phyloP scores from a whole-genome alignment of 2,113 vertebrate genomes.

The Tragelaphus buxtoni region DNA sequence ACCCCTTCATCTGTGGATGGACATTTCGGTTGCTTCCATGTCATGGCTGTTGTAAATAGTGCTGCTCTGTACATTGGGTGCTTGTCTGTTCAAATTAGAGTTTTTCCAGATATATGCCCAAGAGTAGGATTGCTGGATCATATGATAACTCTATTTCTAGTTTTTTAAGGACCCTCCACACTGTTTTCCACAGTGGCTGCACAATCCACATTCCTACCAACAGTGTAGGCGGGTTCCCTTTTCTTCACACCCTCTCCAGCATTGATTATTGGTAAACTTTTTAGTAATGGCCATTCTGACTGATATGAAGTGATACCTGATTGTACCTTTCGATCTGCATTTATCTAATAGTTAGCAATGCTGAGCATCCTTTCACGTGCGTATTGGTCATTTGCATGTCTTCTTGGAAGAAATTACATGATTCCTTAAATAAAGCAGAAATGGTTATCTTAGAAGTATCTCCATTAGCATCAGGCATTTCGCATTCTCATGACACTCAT shows the following conservation, averaged over 20 bases:
- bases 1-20: background rate
- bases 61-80: background rate
- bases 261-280: background rate
- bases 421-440: background rate
- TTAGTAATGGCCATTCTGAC: background rate
- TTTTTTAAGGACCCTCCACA: background rate
- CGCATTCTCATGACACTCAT: too few species aligned
- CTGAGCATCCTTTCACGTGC: background rate
- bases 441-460: fast-evolving
- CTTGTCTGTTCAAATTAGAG: background rate
- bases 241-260: background rate
- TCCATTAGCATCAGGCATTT: background rate
- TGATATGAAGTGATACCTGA: background rate
- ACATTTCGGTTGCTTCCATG: background rate
- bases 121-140: background rate
- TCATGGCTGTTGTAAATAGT: background rate
- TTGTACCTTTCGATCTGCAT: background rate
- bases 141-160: background rate
- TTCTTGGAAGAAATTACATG: background rate
- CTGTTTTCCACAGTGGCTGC: background rate
- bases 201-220: background rate
- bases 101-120: background rate
- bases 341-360: background rate
- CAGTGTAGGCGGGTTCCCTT: background rate
- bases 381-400: background rate